Conservation (phyloP, 1,140 invertebrate species). For the Aphidius gifuensis region DNA sequence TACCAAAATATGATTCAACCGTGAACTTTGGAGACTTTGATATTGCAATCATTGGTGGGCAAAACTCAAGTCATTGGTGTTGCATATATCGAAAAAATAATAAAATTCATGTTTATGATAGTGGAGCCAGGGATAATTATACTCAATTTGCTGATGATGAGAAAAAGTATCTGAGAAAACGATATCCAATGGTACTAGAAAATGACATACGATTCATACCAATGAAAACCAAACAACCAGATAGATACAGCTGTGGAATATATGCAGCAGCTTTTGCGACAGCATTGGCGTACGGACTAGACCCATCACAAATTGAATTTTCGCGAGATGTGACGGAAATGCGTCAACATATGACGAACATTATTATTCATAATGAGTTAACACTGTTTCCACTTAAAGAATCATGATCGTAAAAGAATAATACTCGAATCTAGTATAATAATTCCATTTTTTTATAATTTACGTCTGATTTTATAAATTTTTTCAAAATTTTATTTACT, state of each 20-base stretch:
- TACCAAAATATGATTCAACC: too few species aligned
- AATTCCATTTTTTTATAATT: too few species aligned
- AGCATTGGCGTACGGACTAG: constrained; percentile 9
- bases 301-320: constrained; percentile 17
- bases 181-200: constrained; percentile 12
- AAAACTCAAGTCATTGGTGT: constrained; percentile 19
- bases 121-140: neutral
- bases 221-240: constrained; percentile 18
- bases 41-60: too few species aligned
- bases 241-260: constrained; percentile 20
- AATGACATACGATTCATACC: constrained; percentile 5
- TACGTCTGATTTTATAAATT: too few species aligned
- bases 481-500: too few species aligned
- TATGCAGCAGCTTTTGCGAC: constrained; percentile 24
- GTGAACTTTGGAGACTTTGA: too few species aligned
- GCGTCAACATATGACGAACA: constrained; percentile 18
- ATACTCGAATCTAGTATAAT: too few species aligned
- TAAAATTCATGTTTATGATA: constrained; percentile 17
- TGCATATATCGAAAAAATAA: constrained; percentile 17
- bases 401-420: neutral
- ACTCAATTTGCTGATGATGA: constrained; percentile 6
- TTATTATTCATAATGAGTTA: constrained; percentile 9
- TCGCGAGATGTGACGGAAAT: constrained; percentile 13
- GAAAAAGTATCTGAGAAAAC: constrained; percentile 10
- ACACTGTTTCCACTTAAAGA: constrained; percentile 8